These are phyloP conservation scores for Archocentrus centrarchus DNA, from an alignment of 2,113 vertebrate species.

Conservation along the genomic window DNA sequence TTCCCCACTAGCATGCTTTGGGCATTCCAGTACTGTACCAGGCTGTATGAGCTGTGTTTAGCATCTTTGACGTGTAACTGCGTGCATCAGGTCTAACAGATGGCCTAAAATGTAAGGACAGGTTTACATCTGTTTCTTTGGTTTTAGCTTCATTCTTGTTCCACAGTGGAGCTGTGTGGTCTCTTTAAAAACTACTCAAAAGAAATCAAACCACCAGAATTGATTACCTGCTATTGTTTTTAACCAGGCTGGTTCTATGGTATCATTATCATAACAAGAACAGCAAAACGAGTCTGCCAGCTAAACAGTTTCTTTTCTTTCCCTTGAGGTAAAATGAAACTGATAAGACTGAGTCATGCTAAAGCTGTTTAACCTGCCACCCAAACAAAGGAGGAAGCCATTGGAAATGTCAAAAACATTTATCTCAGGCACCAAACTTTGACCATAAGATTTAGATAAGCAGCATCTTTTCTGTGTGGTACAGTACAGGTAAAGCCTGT, in stretches of 20 bases:
- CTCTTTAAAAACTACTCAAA: no score
- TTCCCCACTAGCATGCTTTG: background rate
- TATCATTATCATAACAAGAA: background rate
- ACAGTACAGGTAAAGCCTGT: background rate
- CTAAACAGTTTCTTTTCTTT: background rate
- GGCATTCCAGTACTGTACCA: background rate
- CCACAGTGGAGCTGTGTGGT: no score
- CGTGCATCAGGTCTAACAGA: no score
- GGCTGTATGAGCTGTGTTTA: conserved; percentile 10
- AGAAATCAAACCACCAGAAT: background rate
- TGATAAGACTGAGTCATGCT: background rate
- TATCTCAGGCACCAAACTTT: background rate
- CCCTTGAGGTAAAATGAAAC: no score
- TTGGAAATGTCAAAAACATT: background rate
- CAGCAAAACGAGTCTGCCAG: background rate
- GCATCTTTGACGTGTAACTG: no score
- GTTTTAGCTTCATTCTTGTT: no score
- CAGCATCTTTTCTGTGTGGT: background rate
- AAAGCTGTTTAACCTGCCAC: background rate
- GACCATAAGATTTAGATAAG: background rate
- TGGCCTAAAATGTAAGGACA: no score
- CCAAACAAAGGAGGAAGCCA: background rate
- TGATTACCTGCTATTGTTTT: background rate
- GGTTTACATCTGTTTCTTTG: no score
- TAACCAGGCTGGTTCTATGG: no score